phyloP scores from a whole-genome alignment of 2,888 invertebrate species.

The Caenorhabditis japonica region DNA sequence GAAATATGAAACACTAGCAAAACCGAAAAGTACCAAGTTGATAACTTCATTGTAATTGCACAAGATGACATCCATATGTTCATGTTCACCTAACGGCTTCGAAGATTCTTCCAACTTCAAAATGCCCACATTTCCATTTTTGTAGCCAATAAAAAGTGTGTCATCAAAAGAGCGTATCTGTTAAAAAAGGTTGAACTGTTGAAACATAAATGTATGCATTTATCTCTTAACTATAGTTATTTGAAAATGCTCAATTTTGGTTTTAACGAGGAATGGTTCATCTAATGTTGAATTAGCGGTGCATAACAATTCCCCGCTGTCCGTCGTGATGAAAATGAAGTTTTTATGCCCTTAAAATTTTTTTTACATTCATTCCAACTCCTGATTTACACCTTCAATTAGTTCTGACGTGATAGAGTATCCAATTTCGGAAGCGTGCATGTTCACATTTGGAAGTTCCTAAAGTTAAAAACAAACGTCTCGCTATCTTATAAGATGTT shows the following conservation, averaged over 20 bases:
- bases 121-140: slow-evolving; percentile 50
- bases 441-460: slow-evolving; percentile 58
- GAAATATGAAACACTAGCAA: no score
- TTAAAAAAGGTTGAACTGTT: not conserved
- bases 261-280: slow-evolving; percentile 49
- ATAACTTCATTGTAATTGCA: slow-evolving; percentile 46
- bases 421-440: slow-evolving; percentile 63
- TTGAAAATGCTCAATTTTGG: no score
- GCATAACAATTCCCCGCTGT: slow-evolving; percentile 42
- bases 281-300: slow-evolving; percentile 29
- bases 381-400: slow-evolving; percentile 52
- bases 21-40: slow-evolving; percentile 50
- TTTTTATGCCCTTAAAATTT: slow-evolving; percentile 38
- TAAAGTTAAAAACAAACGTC: not conserved
- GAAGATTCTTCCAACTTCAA: slow-evolving; percentile 1
- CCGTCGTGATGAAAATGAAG: slow-evolving; percentile 37
- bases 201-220: no score
- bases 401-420: slow-evolving; percentile 53
- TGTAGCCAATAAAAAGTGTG: slow-evolving; percentile 49
- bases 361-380: no score
- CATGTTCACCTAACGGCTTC: not conserved
- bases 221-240: no score
- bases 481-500: no score
- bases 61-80: slow-evolving; percentile 38
- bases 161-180: slow-evolving; percentile 24